Evolutionary conservation across 2,113 vertebrate species (phyloP).

Genomic region (cattle (Bos taurus)): ARS-UCD2.0 NC_037357.1:56010501-56011000

Average conservation of each 20-base stretch:
- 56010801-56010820: conserved; percentile 2
- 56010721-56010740: background rate
- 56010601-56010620: conserved; percentile 4
- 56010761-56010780: background rate
- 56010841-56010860: background rate
- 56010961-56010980: background rate
- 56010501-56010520: conserved; percentile 22
- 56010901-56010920: background rate
- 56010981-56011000: background rate
- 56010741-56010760: background rate
- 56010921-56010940: background rate
- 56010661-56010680: background rate
- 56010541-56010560: background rate
- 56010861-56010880: background rate
- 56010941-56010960: background rate
- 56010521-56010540: conserved; percentile 27
- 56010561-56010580: background rate
- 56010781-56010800: background rate
- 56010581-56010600: background rate
- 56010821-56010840: background rate
- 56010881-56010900: background rate
- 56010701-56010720: background rate
- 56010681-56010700: background rate
- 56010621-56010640: background rate
- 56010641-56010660: background rate